Evolutionary conservation across 1,140 invertebrate genomes (phyloP), one percentile per base, ranked within the genome.

Genomic region (Drosophila santomea): DNA sequence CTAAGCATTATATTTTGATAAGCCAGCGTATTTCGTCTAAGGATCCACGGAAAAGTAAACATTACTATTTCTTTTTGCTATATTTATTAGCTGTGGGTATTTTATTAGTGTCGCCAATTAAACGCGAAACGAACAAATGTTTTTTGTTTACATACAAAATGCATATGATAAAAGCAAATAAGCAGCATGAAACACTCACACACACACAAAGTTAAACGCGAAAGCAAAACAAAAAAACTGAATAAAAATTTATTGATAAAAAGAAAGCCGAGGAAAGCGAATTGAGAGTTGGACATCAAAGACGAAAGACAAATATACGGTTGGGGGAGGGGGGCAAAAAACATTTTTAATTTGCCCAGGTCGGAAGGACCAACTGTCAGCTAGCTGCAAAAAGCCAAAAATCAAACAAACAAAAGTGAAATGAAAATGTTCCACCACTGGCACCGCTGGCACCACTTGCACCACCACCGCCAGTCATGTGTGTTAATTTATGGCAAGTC

Each of bases 371-470:
- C 71, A 80, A 74, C 77, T 82, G 82, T 78, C 82, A 79, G 79
- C 75, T 36, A 72, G 69, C 68, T 83, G 79, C 67, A 66, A 86
- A 72, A 83, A 86, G 83, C 83, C 86, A 73, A 88, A 86, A 86
- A 86, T 86, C 83, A 86, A 86, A 86, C 82, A 86, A 86, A 88
- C 79, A 79, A 61, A 57, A 63, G 69, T 63, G 60, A 78, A 86
- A 78, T 85, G 85, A 86, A 86, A 84, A 82, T 80, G 72, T 56
- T 72, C 38, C 59, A 47, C 17, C 20, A 36, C 36, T 43, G 50
- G 28, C 48, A 50, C 25, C 55, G 38, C 15, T 35, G 15, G 36
- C 25, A 48, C 61, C 52, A 38, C 48, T 25, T 25, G 25, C 74
- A 71, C 45, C 63, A 38, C 56, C 45, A 48, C 63, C 39, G 36